Evolutionary conservation across 2,888 invertebrate genomes (phyloP).

Genomic region (Polylopha cassiicola): DNA sequence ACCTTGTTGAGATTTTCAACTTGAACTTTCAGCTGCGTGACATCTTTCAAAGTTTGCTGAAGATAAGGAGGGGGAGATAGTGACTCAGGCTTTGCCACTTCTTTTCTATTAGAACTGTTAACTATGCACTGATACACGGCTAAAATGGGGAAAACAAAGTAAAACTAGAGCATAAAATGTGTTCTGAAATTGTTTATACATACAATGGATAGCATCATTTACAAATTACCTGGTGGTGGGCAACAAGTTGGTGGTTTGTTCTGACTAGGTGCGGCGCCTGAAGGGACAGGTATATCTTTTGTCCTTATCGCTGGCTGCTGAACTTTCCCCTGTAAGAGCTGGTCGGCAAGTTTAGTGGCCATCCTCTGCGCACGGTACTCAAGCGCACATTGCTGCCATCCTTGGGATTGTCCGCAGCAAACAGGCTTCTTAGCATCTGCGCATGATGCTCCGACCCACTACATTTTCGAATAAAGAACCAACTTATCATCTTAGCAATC

Average conservation of each 20-base stretch:
- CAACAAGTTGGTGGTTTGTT: slow-evolving; percentile 31
- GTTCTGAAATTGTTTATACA: too few relatives aligned
- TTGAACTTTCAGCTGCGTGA: slow-evolving; percentile 45
- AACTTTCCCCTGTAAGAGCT: slow-evolving; percentile 49
- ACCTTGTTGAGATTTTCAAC: slow-evolving; percentile 58
- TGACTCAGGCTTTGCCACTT: slow-evolving; percentile 12
- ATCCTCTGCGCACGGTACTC: slow-evolving; percentile 52
- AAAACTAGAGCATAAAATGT: slow-evolving; percentile 2
- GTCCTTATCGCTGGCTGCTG: slow-evolving; percentile 46
- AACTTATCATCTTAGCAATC: slow-evolving; percentile 4
- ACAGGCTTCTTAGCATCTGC: slow-evolving; percentile 42
- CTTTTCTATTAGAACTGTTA: slow-evolving; percentile 25
- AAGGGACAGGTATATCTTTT: slow-evolving; percentile 37
- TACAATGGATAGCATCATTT: too few relatives aligned
- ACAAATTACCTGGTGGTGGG: neutral
- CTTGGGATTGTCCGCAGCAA: slow-evolving; percentile 30
- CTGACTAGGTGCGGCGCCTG: slow-evolving; percentile 48
- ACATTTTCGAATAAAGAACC: slow-evolving; percentile 9
- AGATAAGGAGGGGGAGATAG: slow-evolving; percentile 28
- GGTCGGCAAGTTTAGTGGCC: slow-evolving; percentile 51
- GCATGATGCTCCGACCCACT: slow-evolving; percentile 63
- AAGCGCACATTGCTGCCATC: slow-evolving; percentile 46
- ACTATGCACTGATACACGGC: slow-evolving; percentile 40
- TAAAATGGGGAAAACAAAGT: slow-evolving; percentile 19
- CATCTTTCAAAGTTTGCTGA: slow-evolving; percentile 45